Conservation (phyloP, 2,113 vertebrate genomes). For the Lontra canadensis region DNA sequence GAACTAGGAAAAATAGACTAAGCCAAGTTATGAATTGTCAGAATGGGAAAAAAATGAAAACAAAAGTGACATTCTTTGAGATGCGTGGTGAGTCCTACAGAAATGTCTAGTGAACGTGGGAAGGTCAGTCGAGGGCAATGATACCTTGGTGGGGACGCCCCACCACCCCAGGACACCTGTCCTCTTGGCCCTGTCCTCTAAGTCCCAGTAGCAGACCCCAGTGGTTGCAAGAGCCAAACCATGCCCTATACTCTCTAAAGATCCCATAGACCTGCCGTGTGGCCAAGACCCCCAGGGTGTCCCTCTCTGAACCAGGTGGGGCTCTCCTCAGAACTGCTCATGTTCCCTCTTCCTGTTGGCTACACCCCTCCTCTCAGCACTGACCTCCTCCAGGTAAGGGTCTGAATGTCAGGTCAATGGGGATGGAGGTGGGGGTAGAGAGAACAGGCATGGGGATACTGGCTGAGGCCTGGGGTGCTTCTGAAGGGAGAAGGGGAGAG, state of each 20-base stretch:
- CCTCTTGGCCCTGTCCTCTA: neutral
- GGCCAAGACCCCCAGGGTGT: fast-evolving
- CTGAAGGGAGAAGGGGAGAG: fast-evolving
- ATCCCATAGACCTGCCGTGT: fast-evolving
- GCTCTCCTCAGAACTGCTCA: neutral
- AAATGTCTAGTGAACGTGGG: neutral
- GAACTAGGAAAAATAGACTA: neutral
- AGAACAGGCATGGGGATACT: no score
- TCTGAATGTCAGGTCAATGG: fast-evolving
- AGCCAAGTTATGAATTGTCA: no score
- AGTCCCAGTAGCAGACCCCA: neutral
- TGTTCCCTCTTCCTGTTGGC: neutral
- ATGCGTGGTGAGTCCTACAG: no score
- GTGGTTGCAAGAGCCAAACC: fast-evolving
- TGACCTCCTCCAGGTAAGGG: no score
- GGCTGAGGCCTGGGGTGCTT: neutral
- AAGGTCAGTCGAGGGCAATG: no score
- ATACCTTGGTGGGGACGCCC: neutral
- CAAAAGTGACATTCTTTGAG: neutral
- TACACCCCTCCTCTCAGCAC: neutral
- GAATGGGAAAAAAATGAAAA: fast-evolving
- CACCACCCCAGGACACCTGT: neutral
- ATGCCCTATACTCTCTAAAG: neutral
- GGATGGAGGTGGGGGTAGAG: neutral
- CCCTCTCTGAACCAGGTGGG: neutral